Percentiles rank a stretch among this genome's conserved stretches.
These are phyloP conservation scores for Spinus pinus DNA, from an alignment of 2,797 vertebrate species.

Conservation along the genomic window DNA sequence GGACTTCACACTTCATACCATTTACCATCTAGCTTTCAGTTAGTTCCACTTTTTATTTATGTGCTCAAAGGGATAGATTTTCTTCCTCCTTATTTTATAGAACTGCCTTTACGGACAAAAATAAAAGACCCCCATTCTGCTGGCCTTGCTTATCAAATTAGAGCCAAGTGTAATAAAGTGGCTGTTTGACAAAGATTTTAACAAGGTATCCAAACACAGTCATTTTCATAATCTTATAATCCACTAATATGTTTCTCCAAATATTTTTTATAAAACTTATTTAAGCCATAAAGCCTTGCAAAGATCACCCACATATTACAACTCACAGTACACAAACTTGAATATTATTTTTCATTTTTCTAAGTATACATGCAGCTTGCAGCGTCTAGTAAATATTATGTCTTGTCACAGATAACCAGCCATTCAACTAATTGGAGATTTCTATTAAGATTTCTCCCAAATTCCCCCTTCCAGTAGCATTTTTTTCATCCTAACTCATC, in stretches of 20 bases:
- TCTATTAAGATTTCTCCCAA: constrained; percentile 58
- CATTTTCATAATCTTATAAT: neutral
- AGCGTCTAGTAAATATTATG: constrained; percentile 26
- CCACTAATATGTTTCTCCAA: neutral
- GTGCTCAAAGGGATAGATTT: neutral
- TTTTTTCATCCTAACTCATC: constrained; percentile 29
- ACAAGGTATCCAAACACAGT: neutral
- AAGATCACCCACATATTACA: neutral
- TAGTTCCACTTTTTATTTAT: neutral
- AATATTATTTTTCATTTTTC: neutral
- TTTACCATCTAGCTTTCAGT: neutral
- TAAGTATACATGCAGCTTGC: constrained; percentile 2
- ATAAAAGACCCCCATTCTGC: neutral
- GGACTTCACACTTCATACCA: neutral
- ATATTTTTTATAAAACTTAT: neutral
- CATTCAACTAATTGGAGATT: constrained; percentile 65
- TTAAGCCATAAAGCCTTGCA: neutral
- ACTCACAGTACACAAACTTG: neutral
- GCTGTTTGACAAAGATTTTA: neutral
- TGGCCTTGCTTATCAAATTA: neutral
- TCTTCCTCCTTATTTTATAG: neutral
- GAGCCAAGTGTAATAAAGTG: neutral
- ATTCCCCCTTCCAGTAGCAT: constrained; percentile 15
- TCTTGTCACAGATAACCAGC: constrained; percentile 42
- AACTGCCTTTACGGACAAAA: neutral